Evolutionary conservation across 1,140 invertebrate species (phyloP).

Genomic region (Brachionus calyciflorus): DNA sequence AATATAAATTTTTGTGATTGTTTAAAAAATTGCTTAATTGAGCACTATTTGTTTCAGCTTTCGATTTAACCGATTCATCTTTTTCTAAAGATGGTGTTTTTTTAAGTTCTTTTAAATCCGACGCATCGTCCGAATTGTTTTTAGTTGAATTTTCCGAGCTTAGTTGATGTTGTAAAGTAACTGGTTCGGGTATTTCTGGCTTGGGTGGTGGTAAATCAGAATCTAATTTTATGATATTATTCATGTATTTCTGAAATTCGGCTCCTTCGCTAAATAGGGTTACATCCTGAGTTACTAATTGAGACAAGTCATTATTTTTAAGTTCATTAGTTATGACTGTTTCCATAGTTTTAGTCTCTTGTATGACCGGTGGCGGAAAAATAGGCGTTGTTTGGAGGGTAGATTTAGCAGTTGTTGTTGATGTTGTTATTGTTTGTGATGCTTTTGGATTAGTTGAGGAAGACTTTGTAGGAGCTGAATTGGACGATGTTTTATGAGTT

Average conservation of each 20-base stretch:
- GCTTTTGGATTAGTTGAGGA: background rate
- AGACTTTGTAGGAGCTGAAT: background rate
- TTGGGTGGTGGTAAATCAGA: background rate
- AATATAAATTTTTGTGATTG: conserved; percentile 13
- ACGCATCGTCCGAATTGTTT: conserved; percentile 36
- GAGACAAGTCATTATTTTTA: background rate
- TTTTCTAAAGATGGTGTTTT: background rate
- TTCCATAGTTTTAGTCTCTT: background rate
- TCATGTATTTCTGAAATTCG: conserved; percentile 40
- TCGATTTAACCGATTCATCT: background rate
- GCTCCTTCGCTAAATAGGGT: background rate
- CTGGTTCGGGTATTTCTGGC: background rate
- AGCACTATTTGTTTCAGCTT: background rate
- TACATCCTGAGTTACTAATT: background rate
- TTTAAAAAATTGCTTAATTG: conserved; percentile 16
- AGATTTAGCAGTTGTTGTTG: too few species aligned
- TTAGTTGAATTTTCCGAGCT: conserved; percentile 27
- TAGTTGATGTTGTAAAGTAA: background rate
- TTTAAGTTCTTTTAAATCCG: background rate
- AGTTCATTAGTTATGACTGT: background rate
- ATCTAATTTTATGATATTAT: conserved; percentile 36
- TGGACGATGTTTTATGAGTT: conserved; percentile 35
- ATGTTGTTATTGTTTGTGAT: background rate
- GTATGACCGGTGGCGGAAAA: background rate
- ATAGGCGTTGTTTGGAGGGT: background rate